phyloP scores from a whole-genome alignment of 2,113 vertebrate species.

The Anthoscopus minutus region DNA sequence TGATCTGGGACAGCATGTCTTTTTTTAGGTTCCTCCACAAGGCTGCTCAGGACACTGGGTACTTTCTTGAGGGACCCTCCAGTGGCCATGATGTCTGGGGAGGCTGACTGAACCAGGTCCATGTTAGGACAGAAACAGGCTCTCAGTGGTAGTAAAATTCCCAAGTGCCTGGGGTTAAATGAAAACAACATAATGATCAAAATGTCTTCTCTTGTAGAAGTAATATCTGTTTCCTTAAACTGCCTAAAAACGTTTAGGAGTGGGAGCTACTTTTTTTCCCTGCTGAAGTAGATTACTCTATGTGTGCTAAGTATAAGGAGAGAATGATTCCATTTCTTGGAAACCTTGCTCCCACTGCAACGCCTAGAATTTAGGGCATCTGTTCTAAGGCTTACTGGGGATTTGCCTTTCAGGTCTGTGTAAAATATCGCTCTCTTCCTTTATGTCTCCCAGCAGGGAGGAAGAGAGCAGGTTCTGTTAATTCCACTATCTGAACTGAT shows the following conservation, averaged over 20 bases:
- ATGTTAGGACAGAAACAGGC: slow-evolving; percentile 55
- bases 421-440: neutral
- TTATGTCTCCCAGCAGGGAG: neutral
- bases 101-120: slow-evolving; percentile 63
- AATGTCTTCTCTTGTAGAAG: neutral
- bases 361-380: neutral
- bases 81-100: neutral
- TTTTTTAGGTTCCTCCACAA: slow-evolving; percentile 76
- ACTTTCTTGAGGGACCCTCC: slow-evolving; percentile 35
- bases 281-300: neutral
- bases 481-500: neutral
- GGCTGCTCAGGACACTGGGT: slow-evolving; percentile 67
- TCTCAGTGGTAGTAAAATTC: neutral
- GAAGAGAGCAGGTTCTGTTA: neutral
- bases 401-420: neutral
- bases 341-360: neutral
- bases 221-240: neutral
- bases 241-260: neutral
- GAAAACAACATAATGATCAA: neutral
- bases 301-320: neutral
- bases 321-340: neutral
- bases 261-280: neutral
- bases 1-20: slow-evolving; percentile 70
- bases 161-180: slow-evolving; percentile 21
- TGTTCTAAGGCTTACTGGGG: neutral